phyloP scores from a whole-genome alignment of 1,140 invertebrate genomes.

The Pollicipes pollicipes region DNA sequence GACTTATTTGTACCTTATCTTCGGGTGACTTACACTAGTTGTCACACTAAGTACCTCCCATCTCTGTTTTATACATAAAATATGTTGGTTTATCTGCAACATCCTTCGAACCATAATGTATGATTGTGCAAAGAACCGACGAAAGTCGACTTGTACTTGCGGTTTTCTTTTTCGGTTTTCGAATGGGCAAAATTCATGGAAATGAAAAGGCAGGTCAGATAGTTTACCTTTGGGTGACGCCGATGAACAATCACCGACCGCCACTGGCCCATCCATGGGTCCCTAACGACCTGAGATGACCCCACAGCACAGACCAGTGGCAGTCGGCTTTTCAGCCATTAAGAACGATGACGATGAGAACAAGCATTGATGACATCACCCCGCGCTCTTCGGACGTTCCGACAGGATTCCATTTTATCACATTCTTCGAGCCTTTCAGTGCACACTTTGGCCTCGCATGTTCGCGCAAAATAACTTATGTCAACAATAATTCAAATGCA shows the following conservation, averaged over 20 bases:
- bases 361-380: neutral
- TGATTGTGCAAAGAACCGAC: conserved; percentile 1
- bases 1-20: conserved; percentile 1
- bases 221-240: neutral
- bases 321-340: neutral
- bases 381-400: neutral
- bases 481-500: neutral
- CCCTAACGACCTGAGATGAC: neutral
- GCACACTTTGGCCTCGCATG: conserved; percentile 1
- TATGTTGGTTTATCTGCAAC: neutral
- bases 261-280: no score
- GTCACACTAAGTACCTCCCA: neutral
- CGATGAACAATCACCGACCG: neutral
- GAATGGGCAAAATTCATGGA: neutral
- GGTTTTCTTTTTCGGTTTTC: conserved; percentile 2
- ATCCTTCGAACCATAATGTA: conserved; percentile 2
- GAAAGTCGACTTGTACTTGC: neutral
- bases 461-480: neutral
- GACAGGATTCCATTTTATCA: neutral
- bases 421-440: neutral
- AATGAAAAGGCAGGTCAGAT: neutral
- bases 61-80: conserved; percentile 2
- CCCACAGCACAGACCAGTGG: neutral
- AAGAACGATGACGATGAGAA: neutral
- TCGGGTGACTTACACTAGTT: conserved; percentile 1